Evolutionary conservation across 2,797 vertebrate genomes (phyloP).

Genomic region (Micromesistius poutassou): DNA sequence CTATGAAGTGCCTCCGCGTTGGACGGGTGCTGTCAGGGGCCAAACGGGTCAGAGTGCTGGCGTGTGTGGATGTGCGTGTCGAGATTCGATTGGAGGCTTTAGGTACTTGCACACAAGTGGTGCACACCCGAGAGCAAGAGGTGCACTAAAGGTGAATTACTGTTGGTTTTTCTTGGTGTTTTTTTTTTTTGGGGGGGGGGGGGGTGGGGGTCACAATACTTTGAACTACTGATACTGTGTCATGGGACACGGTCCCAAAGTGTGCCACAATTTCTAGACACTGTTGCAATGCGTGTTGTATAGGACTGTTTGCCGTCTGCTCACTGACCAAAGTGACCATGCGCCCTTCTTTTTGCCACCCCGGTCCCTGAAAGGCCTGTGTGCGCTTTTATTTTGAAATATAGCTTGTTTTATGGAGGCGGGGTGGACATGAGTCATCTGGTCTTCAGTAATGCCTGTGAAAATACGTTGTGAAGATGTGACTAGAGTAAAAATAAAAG

Average conservation of each 20-base stretch:
- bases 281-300: conserved; percentile 53
- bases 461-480: conserved; percentile 47
- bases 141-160: conserved; percentile 59
- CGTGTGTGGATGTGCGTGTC: conserved; percentile 35
- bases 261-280: conserved; percentile 62
- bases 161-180: conserved; percentile 37
- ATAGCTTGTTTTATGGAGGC: conserved; percentile 13
- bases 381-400: conserved; percentile 1
- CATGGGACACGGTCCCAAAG: conserved; percentile 64
- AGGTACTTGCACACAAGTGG: conserved; percentile 63
- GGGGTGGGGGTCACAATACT: conserved; percentile 67
- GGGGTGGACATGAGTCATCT: background rate
- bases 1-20: conserved; percentile 72
- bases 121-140: conserved; percentile 36
- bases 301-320: conserved; percentile 72
- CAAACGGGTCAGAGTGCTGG: conserved; percentile 24
- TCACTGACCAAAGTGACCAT: conserved; percentile 73
- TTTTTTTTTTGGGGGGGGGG: no score
- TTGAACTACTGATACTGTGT: conserved; percentile 79
- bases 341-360: conserved; percentile 52
- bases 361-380: conserved; percentile 27
- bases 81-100: conserved; percentile 43
- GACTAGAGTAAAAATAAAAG: conserved; percentile 37
- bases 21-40: conserved; percentile 57
- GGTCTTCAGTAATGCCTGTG: conserved; percentile 37